Percentiles rank a stretch among this genome's conserved stretches.
Conservation (phyloP, 2,888 invertebrate species). For the Nomada fabriciana region DNA sequence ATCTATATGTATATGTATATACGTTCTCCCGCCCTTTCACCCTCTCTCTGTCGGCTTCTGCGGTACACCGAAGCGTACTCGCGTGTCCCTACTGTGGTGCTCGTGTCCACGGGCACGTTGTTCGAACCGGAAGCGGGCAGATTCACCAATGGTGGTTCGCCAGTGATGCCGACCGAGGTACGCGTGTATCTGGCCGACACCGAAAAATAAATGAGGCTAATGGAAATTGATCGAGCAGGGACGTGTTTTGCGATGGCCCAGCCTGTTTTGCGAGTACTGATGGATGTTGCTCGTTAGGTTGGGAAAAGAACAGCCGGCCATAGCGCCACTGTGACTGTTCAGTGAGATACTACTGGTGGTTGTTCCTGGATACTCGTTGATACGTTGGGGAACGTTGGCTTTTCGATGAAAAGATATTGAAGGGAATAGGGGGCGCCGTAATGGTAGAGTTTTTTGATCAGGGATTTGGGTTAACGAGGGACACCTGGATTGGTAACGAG, state of each 20-base stretch:
- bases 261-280: slow-evolving; percentile 34
- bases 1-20: background rate
- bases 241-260: slow-evolving; percentile 31
- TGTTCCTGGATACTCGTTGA: background rate
- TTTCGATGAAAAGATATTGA: slow-evolving; percentile 16
- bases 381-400: slow-evolving; percentile 5
- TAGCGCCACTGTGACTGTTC: background rate
- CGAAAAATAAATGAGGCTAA: slow-evolving; percentile 57
- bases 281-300: slow-evolving; percentile 38
- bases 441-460: slow-evolving; percentile 14
- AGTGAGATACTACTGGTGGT: background rate
- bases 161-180: slow-evolving; percentile 24
- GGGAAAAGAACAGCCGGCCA: slow-evolving; percentile 39
- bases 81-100: slow-evolving; percentile 14
- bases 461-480: slow-evolving; percentile 36
- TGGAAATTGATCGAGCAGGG: slow-evolving; percentile 51
- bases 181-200: slow-evolving; percentile 37
- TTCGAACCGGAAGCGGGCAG: slow-evolving; percentile 13
- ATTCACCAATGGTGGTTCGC: slow-evolving; percentile 4
- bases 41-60: slow-evolving; percentile 20
- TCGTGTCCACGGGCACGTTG: slow-evolving; percentile 2
- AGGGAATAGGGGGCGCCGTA: background rate
- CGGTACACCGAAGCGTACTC: slow-evolving; percentile 46
- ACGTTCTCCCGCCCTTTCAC: slow-evolving; percentile 26
- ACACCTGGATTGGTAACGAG: background rate